A percentile compares a stretch with the other conserved stretches of the same genome.
phyloP scores from a whole-genome alignment of 2,113 vertebrate species.

The Ovis aries region ARS-UI_Ramb_v3.0 NC_056076.1:10104501-10105000 shows the following conservation, averaged over 20 bases:
- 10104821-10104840: background rate
- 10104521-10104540: background rate
- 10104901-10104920: background rate
- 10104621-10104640: background rate
- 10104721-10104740: background rate
- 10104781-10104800: background rate
- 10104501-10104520: background rate
- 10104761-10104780: background rate
- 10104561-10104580: too few species aligned
- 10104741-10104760: background rate
- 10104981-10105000: accelerated
- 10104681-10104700: accelerated
- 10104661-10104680: background rate
- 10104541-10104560: too few species aligned
- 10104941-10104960: background rate
- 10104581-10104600: background rate
- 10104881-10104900: background rate
- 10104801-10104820: background rate
- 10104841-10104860: background rate
- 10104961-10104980: background rate
- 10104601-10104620: background rate
- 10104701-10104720: background rate
- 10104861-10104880: background rate
- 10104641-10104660: background rate
- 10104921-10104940: accelerated